Base-by-base conservation (phyloP, 2,888 invertebrate genomes). In the Acanthopleura granulata region DNA sequence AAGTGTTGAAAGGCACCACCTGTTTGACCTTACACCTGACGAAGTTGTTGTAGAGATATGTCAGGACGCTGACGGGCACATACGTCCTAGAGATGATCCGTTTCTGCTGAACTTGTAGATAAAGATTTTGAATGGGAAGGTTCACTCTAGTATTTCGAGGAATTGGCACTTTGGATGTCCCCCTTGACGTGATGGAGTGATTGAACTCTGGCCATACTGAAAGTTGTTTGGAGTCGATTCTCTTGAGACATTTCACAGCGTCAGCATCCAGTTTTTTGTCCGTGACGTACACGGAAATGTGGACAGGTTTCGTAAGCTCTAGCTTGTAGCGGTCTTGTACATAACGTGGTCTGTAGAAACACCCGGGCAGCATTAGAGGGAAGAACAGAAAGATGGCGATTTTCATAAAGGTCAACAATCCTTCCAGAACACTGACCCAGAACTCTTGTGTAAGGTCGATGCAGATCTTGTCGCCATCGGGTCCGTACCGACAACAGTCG, bases 371-470 rank as follows among this genome's bases (percentile, higher is more conserved):
- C 18, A 77, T 66, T 51, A 81, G 72, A 15, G 82, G 83, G 61
- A 81, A 80, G 22, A 80, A 75, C 14, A 82, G 73, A 15, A 83
- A 72, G 51, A 81, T 76, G n/a, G 57, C 50, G 15, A 82, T 71
- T 69, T 82, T 82, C 30, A 82, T 50, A 15, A 72, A 40, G 14
- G 70, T 75, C 16, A 81, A 50, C 27, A 78, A 57, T 25, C 70
- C n/a, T 49, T 78, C 74, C 25, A 80, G 70, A 0, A 77, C 25
- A 18, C 66, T 49, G 49, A 81, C 76, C 77, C 77, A 76, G 30
- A 70, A 72, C 14, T 73, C 76, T 12, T 72, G 74, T 25, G 74
- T 62, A 18, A 75, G 70, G 9, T 72, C 74, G 14, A 49, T 72
- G 62, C 82, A 82, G 1, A 22, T 62, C 29, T 75, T 40, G 71